These are phyloP conservation scores for Anableps anableps DNA, from an alignment of 2,797 vertebrate genomes.

Conservation along the genomic window DNA sequence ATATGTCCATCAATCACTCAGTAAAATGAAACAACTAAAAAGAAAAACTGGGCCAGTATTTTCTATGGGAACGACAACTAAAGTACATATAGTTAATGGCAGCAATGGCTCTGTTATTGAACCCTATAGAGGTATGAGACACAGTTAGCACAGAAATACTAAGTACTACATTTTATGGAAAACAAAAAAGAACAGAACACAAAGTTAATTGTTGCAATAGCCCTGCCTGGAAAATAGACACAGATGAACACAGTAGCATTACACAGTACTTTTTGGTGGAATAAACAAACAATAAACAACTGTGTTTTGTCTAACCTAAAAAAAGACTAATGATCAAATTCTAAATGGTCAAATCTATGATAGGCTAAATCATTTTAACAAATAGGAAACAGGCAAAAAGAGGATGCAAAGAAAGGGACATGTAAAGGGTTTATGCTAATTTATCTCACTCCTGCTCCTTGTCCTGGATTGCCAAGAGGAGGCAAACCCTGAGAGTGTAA, in stretches of 20 bases:
- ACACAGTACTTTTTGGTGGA: neutral
- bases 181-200: neutral
- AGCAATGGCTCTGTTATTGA: neutral
- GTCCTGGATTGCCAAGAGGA: slow-evolving; percentile 46
- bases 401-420: slow-evolving; percentile 11
- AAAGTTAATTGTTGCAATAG: neutral
- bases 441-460: slow-evolving; percentile 32
- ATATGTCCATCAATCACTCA: neutral
- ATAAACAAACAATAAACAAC: neutral
- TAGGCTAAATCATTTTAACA: slow-evolving; percentile 42
- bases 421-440: slow-evolving; percentile 49
- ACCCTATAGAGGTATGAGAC: neutral
- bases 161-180: neutral
- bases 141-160: neutral
- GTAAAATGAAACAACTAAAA: neutral
- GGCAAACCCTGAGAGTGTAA: slow-evolving; percentile 40
- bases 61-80: neutral
- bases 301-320: slow-evolving; percentile 21
- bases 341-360: slow-evolving; percentile 26
- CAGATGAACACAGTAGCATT: neutral
- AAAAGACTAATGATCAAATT: slow-evolving; percentile 20
- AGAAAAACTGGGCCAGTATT: neutral
- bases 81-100: neutral
- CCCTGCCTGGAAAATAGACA: neutral
- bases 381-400: slow-evolving; percentile 32